Conservation (phyloP, 2,888 invertebrate genomes). For the Ypsolopha scabrella region DNA sequence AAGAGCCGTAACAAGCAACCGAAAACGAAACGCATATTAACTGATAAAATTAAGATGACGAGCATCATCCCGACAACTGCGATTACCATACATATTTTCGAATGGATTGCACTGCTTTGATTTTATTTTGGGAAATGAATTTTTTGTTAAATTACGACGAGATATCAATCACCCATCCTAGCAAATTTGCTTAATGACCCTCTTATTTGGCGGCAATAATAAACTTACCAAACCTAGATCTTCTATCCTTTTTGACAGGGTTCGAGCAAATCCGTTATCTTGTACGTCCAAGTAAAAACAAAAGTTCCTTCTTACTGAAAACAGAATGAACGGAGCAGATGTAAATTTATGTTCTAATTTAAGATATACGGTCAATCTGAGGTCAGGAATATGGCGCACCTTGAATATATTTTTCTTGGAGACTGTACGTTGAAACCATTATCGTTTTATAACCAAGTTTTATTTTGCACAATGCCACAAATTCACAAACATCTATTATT, state of each 20-base stretch:
- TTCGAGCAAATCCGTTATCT: slow-evolving; percentile 74
- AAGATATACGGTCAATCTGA: slow-evolving; percentile 12
- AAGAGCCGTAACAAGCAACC: background rate
- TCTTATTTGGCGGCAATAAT: slow-evolving; percentile 38
- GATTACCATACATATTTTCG: background rate
- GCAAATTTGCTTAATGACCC: slow-evolving; percentile 6
- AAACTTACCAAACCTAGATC: slow-evolving; percentile 79
- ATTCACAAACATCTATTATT: slow-evolving; percentile 1
- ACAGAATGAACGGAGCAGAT: slow-evolving; percentile 10
- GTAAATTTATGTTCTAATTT: background rate
- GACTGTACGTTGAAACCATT: slow-evolving; percentile 58
- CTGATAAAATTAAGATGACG: slow-evolving; percentile 23
- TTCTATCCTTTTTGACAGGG: slow-evolving; percentile 77
- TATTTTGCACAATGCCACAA: slow-evolving; percentile 9
- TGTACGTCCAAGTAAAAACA: slow-evolving; percentile 83
- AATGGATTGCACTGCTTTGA: background rate
- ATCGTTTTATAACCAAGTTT: slow-evolving; percentile 4
- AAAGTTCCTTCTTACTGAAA: slow-evolving; percentile 72
- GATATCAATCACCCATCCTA: background rate
- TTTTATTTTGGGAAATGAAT: background rate
- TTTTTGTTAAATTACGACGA: background rate
- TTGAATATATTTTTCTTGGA: slow-evolving; percentile 60
- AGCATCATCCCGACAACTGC: background rate
- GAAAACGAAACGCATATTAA: slow-evolving; percentile 33
- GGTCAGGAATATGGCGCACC: slow-evolving; percentile 30